These are phyloP conservation scores for Drosophila punjabiensis DNA, from an alignment of 1,140 invertebrate species.

Conservation along the genomic window DNA sequence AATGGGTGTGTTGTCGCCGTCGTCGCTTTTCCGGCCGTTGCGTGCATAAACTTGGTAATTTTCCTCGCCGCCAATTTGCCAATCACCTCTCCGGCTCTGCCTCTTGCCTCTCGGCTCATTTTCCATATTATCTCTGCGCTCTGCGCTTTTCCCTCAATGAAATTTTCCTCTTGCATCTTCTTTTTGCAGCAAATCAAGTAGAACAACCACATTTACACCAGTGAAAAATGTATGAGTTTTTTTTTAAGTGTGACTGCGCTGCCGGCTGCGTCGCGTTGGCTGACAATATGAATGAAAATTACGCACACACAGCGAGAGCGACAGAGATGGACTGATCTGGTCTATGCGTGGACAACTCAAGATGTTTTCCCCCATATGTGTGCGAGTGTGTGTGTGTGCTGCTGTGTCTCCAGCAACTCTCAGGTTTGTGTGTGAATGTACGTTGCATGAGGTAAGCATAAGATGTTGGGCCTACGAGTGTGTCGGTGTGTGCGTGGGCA, in stretches of 20 bases:
- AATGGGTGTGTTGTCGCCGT: conserved; percentile 57
- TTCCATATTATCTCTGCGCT: conserved; percentile 30
- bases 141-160: conserved; percentile 62
- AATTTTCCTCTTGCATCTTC: conserved; percentile 62
- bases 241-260: conserved; percentile 25
- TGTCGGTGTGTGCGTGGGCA: conserved; percentile 46
- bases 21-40: conserved; percentile 60
- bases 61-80: conserved; percentile 57
- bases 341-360: conserved; percentile 68
- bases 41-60: conserved; percentile 64
- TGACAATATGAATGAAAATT: conserved; percentile 78
- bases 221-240: background rate
- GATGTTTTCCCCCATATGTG: conserved; percentile 44
- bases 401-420: conserved; percentile 34
- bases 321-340: conserved; percentile 45
- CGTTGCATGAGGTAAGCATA: conserved; percentile 79
- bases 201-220: background rate
- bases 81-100: conserved; percentile 39
- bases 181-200: conserved; percentile 17
- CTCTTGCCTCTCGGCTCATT: conserved; percentile 21
- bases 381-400: conserved; percentile 22
- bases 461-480: conserved; percentile 53
- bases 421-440: conserved; percentile 28
- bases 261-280: conserved; percentile 63
- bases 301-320: conserved; percentile 64